Base-by-base conservation (phyloP, 2,797 vertebrate species). In the Scyliorhinus canicula region DNA sequence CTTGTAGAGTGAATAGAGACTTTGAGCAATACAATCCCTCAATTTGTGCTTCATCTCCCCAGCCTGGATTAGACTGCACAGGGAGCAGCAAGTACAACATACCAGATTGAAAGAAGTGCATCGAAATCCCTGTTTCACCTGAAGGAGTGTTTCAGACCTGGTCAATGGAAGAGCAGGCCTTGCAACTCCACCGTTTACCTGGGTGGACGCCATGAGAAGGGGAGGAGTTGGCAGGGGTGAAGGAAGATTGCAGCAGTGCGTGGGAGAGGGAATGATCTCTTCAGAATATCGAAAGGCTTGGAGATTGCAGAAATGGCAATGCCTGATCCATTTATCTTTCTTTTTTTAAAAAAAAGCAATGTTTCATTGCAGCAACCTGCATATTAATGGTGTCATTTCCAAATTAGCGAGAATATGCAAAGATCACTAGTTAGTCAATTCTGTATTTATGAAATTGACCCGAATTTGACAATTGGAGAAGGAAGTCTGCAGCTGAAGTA, bases 381-480 rank as follows among this genome's bases (percentile, higher is more conserved):
- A 69, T 31, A 94, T 74, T 94, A 74, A 94, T 52, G 14, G 67
- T 52, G 50, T n/a, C 67, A 94, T 74, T 71, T 94, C 14, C 44
- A 74, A 94, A 94, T 94, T 94, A 94, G 47, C 67, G 47, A 74
- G 31, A 74, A 94, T 55, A 94, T 74, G 55, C 67, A 74, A 74
- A 74, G 67, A 55, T 74, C 44, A n/a, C 47, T 74, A n/a, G 93
- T 94, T 94, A 74, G 47, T 94, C 93, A 94, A 55, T 94, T 74
- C 55, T n/a, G 47, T 94, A 31, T 74, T 94, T 94, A 74, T 74
- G 93, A 74, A 94, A 71, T 94, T 69, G 93, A 94, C 93, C 93
- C n/a, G 93, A 94, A 94, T 94, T 55, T 94, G 67, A 50, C 93
- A 71, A 94, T 74, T 94, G 93, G 67, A 74, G 74, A 94, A 71